Percentiles rank a stretch among this genome's conserved stretches.
Conservation (phyloP, 1,140 invertebrate species). For the Papilio polyxenes region DNA sequence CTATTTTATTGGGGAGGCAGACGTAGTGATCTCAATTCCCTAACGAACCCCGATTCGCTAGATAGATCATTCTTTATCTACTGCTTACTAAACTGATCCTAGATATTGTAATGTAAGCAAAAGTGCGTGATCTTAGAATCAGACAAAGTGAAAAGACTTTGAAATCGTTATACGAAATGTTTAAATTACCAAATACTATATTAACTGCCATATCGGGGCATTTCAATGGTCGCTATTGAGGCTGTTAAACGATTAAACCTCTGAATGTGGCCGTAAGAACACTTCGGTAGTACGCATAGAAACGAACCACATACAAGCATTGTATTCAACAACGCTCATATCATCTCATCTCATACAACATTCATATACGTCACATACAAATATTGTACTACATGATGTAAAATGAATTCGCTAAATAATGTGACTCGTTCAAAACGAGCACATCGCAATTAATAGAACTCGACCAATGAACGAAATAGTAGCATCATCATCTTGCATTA, state of each 20-base stretch:
- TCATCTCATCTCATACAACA: background rate
- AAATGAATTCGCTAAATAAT: slow-evolving; percentile 11
- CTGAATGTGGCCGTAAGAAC: too few species aligned
- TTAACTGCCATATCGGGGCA: too few species aligned
- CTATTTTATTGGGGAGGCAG: background rate
- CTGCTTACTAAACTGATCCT: too few species aligned
- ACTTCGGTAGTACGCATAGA: too few species aligned
- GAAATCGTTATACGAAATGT: too few species aligned
- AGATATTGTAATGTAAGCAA: too few species aligned
- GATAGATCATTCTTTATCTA: background rate
- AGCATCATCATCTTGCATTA: background rate
- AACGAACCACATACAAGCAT: background rate
- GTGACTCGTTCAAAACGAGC: background rate
- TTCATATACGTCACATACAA: background rate
- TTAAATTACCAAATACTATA: too few species aligned
- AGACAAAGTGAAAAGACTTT: too few species aligned
- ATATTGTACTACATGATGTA: background rate
- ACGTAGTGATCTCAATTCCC: background rate
- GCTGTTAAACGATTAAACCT: too few species aligned
- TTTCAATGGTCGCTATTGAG: too few species aligned
- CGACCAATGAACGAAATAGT: background rate
- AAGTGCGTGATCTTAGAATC: too few species aligned
- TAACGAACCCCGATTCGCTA: background rate
- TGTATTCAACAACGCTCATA: background rate
- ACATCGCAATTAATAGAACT: background rate